Base-by-base conservation (phyloP, 2,888 invertebrate genomes). In the Blastobasis lacticolella region DNA sequence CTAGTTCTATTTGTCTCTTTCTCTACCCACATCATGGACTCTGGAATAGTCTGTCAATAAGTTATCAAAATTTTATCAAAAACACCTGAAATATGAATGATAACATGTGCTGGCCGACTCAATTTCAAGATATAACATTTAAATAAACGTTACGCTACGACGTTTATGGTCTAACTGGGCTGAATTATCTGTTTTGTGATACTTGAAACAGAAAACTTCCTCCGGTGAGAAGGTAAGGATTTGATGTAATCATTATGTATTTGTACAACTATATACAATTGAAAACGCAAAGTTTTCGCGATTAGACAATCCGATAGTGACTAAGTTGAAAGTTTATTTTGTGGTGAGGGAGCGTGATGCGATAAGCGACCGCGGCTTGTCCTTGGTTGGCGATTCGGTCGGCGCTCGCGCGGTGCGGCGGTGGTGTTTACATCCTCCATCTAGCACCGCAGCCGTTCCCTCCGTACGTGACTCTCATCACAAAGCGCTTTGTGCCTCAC, bases 61-160 rank as follows among this genome's bases (percentile, higher is more conserved):
- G 57, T 71, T 75, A 77, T 75, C 75, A 67, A 74, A 75, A 69
- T 76, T 79, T 76, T 73, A 78, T 75, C 74, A 73, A 78, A 78
- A 78, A 73, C 69, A 71, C 68, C 65, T 66, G 71, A 75, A 78
- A 73, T 77, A 79, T 81, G 81, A 80, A 78, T 81, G 78, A 73
- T 82, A 82, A 73, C 74, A 76, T 73, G 75, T 71, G 72, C 69
- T 67, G 71, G 57, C 62, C 64, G 61, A 61, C 50, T 62, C 51
- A 65, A 67, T 65, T 60, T 56, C 60, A 59, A 56, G 61, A 54
- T 53, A 56, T 55, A 55, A 59, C 57, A 56, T 61, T 64, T 56
- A 72, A 71, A 75, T 76, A 79, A 67, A 54, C 58, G 55, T 60
- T 56, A 49, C 54, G 58, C 23, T 55, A 57, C 57, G 54, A 59